Evolutionary conservation across 1,140 invertebrate genomes (phyloP).

Genomic region (Leucophenga varia): DNA sequence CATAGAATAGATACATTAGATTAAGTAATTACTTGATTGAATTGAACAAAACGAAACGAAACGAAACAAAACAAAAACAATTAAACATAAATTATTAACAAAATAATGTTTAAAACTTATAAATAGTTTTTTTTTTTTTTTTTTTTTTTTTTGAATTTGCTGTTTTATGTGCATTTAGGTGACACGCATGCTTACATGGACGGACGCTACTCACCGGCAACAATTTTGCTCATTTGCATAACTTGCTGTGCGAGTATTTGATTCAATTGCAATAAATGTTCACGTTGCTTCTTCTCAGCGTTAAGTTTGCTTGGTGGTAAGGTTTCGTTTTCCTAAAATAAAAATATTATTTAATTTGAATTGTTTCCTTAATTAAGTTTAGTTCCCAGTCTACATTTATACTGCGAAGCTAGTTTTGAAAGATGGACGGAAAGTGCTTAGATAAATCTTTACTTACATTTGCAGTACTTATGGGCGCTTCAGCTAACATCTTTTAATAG

Average conservation of each 20-base stretch:
- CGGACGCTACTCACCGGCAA: slow-evolving; percentile 71
- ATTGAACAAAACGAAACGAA: slow-evolving; percentile 15
- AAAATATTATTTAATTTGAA: background rate
- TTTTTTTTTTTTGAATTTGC: background rate
- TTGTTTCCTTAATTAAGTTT: too few species aligned
- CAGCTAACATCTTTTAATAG: slow-evolving; percentile 88
- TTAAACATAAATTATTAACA: background rate
- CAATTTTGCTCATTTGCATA: slow-evolving; percentile 90
- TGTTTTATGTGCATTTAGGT: too few species aligned
- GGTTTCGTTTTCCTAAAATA: slow-evolving; percentile 45
- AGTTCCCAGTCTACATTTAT: too few species aligned
- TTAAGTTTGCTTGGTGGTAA: slow-evolving; percentile 64
- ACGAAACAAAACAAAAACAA: background rate
- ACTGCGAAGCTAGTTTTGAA: too few species aligned
- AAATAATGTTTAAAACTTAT: background rate
- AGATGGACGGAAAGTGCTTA: background rate
- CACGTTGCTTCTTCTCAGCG: slow-evolving; percentile 82
- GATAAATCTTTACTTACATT: slow-evolving; percentile 38
- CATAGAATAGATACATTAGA: slow-evolving; percentile 30
- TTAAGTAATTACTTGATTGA: slow-evolving; percentile 8
- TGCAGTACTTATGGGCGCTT: slow-evolving; percentile 61
- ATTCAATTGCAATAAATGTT: slow-evolving; percentile 84
- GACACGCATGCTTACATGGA: too few species aligned
- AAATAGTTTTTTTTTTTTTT: background rate
- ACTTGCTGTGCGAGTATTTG: slow-evolving; percentile 92